Conservation (phyloP, 2,113 vertebrate genomes). For the Mungos mungo region DNA sequence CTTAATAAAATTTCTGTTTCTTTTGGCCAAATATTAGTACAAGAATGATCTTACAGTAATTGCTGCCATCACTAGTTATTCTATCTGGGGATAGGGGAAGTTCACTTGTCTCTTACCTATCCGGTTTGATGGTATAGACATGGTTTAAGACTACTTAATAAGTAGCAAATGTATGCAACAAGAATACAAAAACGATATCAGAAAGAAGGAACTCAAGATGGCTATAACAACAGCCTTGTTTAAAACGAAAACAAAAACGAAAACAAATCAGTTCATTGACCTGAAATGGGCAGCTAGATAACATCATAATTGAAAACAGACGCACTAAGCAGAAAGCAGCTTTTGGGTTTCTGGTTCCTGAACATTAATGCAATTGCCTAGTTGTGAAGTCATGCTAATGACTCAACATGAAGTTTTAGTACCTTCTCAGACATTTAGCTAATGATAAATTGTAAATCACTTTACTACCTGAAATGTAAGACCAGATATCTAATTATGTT, state of each 20-base stretch:
- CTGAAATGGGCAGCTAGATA: not conserved
- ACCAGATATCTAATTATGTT: slow-evolving; percentile 1
- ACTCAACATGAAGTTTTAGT: slow-evolving; percentile 52
- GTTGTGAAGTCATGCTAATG: slow-evolving; percentile 58
- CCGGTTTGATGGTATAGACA: not conserved
- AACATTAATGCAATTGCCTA: slow-evolving; percentile 17
- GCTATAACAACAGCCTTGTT: not conserved
- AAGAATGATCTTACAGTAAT: not conserved
- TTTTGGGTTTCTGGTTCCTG: slow-evolving; percentile 50
- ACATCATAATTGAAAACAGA: slow-evolving; percentile 45
- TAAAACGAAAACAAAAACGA: not conserved
- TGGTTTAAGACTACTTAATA: not conserved
- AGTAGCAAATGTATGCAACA: not conserved
- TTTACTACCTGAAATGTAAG: slow-evolving; percentile 36
- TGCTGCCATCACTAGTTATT: not conserved
- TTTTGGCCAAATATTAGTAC: not conserved
- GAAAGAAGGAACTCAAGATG: not conserved
- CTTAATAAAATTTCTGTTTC: not conserved
- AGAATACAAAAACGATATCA: not conserved
- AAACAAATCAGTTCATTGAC: not conserved
- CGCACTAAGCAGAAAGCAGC: not conserved
- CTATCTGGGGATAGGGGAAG: not conserved
- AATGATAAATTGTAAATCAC: slow-evolving; percentile 56
- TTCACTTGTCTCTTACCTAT: not conserved
- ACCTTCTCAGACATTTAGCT: slow-evolving; percentile 25